phyloP scores from a whole-genome alignment of 2,888 invertebrate genomes.

The Lasioglossum morio region DNA sequence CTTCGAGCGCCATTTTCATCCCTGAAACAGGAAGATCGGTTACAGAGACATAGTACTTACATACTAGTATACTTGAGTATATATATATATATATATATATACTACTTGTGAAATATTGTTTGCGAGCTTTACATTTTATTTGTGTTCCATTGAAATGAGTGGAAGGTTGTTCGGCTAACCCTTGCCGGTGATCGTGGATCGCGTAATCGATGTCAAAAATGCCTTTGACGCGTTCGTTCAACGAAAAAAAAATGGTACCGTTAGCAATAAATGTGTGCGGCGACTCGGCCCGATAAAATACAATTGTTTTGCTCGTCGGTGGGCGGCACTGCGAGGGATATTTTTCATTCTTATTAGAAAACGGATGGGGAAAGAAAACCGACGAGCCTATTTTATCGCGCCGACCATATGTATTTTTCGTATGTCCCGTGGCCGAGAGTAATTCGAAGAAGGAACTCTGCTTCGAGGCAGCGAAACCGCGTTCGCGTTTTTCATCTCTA shows the following conservation, averaged over 20 bases:
- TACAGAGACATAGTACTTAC: neutral
- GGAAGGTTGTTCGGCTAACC: neutral
- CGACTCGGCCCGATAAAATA: conserved; percentile 57
- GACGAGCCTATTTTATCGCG: conserved; percentile 55
- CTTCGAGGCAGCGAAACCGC: conserved; percentile 2
- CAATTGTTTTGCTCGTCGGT: neutral
- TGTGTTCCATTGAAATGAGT: neutral
- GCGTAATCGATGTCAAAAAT: conserved; percentile 29
- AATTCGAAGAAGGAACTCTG: conserved; percentile 32
- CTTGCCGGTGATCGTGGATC: neutral
- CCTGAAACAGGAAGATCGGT: neutral
- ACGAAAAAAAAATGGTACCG: conserved; percentile 45
- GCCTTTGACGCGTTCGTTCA: conserved; percentile 55
- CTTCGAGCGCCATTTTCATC: neutral
- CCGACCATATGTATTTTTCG: conserved; percentile 38
- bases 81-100: no score
- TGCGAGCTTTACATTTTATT: neutral
- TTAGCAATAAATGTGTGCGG: conserved; percentile 60
- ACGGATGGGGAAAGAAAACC: neutral
- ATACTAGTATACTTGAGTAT: no score
- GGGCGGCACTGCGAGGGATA: conserved; percentile 45
- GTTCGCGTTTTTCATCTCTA: neutral
- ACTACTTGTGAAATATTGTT: neutral
- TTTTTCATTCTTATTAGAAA: conserved; percentile 62
- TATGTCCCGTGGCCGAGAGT: conserved; percentile 48